These are phyloP conservation scores for Poeciliopsis paucimaculata DNA, from an alignment of 2,797 vertebrate genomes.

Conservation along the genomic window DNA sequence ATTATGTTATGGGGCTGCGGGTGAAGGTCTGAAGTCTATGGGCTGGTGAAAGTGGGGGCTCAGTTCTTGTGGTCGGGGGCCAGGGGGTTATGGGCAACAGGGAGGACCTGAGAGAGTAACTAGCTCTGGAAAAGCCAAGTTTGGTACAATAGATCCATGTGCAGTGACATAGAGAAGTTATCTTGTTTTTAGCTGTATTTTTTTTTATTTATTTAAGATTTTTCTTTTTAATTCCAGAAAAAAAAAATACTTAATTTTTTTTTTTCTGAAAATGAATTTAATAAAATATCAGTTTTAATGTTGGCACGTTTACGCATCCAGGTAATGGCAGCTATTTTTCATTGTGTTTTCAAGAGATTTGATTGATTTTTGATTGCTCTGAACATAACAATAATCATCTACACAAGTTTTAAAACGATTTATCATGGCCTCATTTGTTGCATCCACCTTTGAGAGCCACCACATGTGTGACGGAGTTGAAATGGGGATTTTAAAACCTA, in stretches of 20 bases:
- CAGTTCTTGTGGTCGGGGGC: neutral
- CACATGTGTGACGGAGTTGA: neutral
- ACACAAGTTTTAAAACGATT: neutral
- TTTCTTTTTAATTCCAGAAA: neutral
- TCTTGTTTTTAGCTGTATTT: neutral
- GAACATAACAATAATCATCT: neutral
- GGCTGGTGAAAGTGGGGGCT: neutral
- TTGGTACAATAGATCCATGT: neutral
- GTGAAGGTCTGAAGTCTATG: neutral
- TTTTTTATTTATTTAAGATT: too few relatives aligned
- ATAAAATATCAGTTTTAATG: neutral
- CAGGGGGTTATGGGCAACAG: neutral
- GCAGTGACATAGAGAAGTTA: neutral
- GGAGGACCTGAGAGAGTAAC: neutral
- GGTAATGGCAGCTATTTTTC: neutral
- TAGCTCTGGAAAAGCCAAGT: neutral
- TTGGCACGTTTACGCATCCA: neutral
- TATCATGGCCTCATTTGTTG: neutral
- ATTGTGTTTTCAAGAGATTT: neutral
- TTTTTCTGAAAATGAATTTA: neutral
- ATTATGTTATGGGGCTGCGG: neutral
- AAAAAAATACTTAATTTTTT: neutral
- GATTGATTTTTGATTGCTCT: neutral
- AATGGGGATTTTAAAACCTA: neutral
- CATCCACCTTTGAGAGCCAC: neutral